Base-by-base conservation (phyloP, 2,113 vertebrate species). In the Ailuropoda melanoleuca region DNA sequence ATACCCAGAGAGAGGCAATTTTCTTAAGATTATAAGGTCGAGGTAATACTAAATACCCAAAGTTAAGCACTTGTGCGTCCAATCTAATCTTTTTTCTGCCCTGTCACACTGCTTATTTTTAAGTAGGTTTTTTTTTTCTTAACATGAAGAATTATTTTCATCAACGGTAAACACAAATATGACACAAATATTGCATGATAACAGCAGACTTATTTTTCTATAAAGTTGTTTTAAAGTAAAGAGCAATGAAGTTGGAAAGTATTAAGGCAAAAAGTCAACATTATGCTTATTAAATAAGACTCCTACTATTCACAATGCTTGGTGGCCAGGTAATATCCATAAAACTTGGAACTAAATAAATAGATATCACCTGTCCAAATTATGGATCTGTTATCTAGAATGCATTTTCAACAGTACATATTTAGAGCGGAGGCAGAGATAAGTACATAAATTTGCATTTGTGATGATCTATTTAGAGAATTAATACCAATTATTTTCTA, bases 401-500 rank as follows among this genome's bases (percentile, higher is more conserved):
- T 78, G 31, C 58, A 81, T 88, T 85, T 93, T 95, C 31, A 75
- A n/a, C 48, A 55, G 18, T 74, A 88, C 3, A 1, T 88, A 66
- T 46, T 29, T 95, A n/a, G 43, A 64, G 12, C 34, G 18, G 68
- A 93, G n/a, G 70, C 60, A 85, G 70, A 81, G 24, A 62, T 66
- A 80, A 93, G 91, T 55, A 74, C 5, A 4, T 62, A 62, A 77
- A 77, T 92, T 95, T 88, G 26, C 13, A 95, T 74, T 66, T 94
- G 21, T 77, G 37, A 68, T 43, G 39, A 3, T 75, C 19, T 96
- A 9, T 68, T 80, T 90, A 96, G 66, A 82, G 86, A 74, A 77
- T 77, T n/a, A 82, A 66, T 88, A 37, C 4, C 53, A 31, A 86
- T 80, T 50, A 13, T 72, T 90, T 97, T 90, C 39, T 31, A 39